A percentile compares a stretch with the other conserved stretches of the same genome.
These are phyloP conservation scores for Amyelois transitella DNA, from an alignment of 1,140 invertebrate genomes.

Conservation along the genomic window DNA sequence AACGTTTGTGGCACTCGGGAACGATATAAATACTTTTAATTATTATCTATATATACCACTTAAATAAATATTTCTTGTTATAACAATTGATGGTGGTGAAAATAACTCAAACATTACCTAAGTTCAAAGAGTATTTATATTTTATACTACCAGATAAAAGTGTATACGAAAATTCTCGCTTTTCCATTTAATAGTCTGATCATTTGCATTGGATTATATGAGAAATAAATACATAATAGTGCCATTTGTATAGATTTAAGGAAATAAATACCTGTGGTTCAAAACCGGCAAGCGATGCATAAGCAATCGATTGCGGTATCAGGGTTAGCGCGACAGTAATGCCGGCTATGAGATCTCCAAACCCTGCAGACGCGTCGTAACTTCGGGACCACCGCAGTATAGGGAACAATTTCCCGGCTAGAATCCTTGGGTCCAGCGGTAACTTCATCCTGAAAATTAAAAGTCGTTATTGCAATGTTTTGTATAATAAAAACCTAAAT, in stretches of 20 bases:
- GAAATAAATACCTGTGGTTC: slow-evolving; percentile 77
- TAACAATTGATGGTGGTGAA: neutral
- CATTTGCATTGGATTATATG: too few relatives aligned
- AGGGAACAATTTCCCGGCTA: slow-evolving; percentile 45
- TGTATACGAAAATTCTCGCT: neutral
- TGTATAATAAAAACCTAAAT: neutral
- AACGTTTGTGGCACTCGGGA: neutral
- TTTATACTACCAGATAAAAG: too few relatives aligned
- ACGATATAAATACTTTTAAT: too few relatives aligned
- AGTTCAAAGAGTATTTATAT: too few relatives aligned
- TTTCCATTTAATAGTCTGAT: too few relatives aligned
- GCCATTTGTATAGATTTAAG: neutral
- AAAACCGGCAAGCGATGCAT: slow-evolving; percentile 83
- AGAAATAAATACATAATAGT: too few relatives aligned
- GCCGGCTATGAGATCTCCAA: slow-evolving; percentile 88
- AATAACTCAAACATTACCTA: too few relatives aligned
- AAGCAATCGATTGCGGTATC: slow-evolving; percentile 86
- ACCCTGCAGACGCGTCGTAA: slow-evolving; percentile 77
- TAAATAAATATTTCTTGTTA: too few relatives aligned
- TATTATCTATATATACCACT: too few relatives aligned
- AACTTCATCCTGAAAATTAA: slow-evolving; percentile 27
- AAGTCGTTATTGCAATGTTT: neutral
- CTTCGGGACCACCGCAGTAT: slow-evolving; percentile 57
- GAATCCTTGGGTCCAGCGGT: slow-evolving; percentile 25
- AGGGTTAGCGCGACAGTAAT: slow-evolving; percentile 88